phyloP scores from a whole-genome alignment of 2,113 vertebrate species.

The Pyrgilauda ruficollis region DNA sequence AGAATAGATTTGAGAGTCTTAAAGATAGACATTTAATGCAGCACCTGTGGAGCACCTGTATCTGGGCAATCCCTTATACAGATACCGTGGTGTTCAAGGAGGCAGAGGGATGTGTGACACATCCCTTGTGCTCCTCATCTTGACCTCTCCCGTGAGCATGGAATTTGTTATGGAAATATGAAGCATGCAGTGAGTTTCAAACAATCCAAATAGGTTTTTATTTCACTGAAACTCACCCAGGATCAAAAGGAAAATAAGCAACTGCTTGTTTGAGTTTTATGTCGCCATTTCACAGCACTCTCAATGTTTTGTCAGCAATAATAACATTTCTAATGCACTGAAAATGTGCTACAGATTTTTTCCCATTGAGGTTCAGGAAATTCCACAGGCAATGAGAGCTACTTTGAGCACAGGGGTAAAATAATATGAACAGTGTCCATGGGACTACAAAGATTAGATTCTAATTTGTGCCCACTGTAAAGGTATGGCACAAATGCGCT shows the following conservation, averaged over 20 bases:
- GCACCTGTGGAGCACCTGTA: not conserved
- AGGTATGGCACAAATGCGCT: not conserved
- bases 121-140: not conserved
- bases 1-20: not conserved
- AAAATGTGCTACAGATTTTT: constrained; percentile 21
- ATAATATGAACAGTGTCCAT: not conserved
- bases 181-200: not conserved
- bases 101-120: not conserved
- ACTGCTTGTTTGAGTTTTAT: not conserved
- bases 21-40: not conserved
- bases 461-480: not conserved
- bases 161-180: not conserved
- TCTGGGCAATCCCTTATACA: not conserved
- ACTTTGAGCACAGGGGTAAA: not conserved
- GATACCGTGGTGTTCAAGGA: rapidly evolving
- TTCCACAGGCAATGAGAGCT: not conserved
- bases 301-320: constrained; percentile 16
- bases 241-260: constrained; percentile 3
- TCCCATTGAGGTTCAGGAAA: constrained; percentile 25
- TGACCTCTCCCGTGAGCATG: not conserved
- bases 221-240: not conserved
- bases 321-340: constrained; percentile 31
- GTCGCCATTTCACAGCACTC: not conserved
- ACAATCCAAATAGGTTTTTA: not conserved
- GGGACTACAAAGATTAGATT: constrained; percentile 20